Evolutionary conservation across 2,113 vertebrate genomes (phyloP), one percentile per base, ranked within the genome.

Genomic region (Indri indri): DNA sequence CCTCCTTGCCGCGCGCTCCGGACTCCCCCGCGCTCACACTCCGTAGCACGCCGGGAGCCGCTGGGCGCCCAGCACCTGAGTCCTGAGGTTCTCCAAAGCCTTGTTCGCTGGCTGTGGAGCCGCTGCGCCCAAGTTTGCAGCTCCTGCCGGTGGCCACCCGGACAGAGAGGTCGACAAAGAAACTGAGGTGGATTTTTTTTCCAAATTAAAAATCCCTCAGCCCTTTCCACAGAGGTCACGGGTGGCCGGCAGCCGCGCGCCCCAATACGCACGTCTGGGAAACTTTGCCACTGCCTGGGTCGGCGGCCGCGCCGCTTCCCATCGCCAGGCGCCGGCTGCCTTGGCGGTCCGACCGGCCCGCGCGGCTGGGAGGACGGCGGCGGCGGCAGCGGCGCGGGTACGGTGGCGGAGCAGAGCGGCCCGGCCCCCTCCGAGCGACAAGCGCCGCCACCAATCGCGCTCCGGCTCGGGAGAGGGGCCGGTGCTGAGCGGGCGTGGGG

Each of bases 271-370:
- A 23, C 96, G 88, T 42, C 37, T 5, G 57, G 96, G 96, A 98
- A 99, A 99, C 98, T 99, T 98, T 98, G 47, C 83, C 96, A 96
- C 95, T 96, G 82, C 90, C 97, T 54, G 0, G 95, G 97, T 83
- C 96, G 92, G 88, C 94, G 59, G 93, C 97, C 61, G 2, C 97
- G 90, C 98, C 57, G 97, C 98, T 98, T 83, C 97, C 98, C 98
- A 98, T 97, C 3, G 95, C 98, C 91, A 89, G 92, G 88, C 93
- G 92, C 23, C 79, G 1, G 96, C 76, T 93, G 97, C 91, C 97
- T 96, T 0, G 65, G 91, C 93, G 17, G 96, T 96, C 90, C 81
- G 86, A 96, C 90, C 52, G 18, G 70, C 92, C 68, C 87, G 96
- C 83, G 74, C 93, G 2, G 97, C 96, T 71, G 7, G 40, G 87